phyloP scores from a whole-genome alignment of 2,888 invertebrate genomes.

The Himalopsyche anomala region DNA sequence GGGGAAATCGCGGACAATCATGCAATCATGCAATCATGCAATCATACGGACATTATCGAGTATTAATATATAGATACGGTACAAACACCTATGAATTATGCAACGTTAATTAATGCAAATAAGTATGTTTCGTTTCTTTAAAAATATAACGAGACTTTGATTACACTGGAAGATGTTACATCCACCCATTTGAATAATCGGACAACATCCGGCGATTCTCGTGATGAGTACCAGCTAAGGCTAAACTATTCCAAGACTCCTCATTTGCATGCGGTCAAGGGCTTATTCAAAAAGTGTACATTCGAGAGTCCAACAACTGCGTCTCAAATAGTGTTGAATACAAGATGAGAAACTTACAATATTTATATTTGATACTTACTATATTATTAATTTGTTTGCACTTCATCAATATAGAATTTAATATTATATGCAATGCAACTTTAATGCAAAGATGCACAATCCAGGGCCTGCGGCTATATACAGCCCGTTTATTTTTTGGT shows the following conservation, averaged over 20 bases:
- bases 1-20: too few species aligned
- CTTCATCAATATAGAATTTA: too few species aligned
- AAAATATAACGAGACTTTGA: slow-evolving; percentile 32
- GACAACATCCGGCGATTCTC: slow-evolving; percentile 43
- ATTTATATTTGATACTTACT: too few species aligned
- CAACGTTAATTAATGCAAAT: slow-evolving; percentile 33
- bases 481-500: too few species aligned
- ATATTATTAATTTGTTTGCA: too few species aligned
- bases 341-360: too few species aligned
- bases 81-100: slow-evolving; percentile 4
- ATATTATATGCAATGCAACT: too few species aligned
- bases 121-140: slow-evolving; percentile 10
- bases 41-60: too few species aligned
- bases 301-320: background rate
- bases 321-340: background rate
- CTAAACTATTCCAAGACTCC: background rate
- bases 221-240: slow-evolving; percentile 21
- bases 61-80: too few species aligned
- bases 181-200: slow-evolving; percentile 23
- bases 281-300: background rate
- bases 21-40: too few species aligned
- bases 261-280: slow-evolving; percentile 33
- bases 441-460: too few species aligned
- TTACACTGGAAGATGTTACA: slow-evolving; percentile 4
- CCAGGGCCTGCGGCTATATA: too few species aligned